Evolutionary conservation across 2,113 vertebrate species (phyloP).

Genomic region (Amblyornis subalaris): DNA sequence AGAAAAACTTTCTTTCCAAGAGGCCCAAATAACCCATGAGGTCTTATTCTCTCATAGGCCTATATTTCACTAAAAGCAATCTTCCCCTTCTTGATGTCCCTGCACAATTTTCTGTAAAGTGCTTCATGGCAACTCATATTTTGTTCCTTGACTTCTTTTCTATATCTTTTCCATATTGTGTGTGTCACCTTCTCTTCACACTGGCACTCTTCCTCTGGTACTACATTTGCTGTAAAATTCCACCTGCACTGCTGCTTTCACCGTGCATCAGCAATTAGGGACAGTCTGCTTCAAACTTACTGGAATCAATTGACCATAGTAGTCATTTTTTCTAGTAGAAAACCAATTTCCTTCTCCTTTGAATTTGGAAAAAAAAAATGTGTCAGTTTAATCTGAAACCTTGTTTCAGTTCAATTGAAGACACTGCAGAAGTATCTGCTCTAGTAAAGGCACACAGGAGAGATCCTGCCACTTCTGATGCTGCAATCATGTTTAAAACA

Average conservation of each 20-base stretch:
- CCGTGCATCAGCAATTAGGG: neutral
- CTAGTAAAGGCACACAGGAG: neutral
- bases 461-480: neutral
- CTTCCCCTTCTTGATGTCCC: neutral
- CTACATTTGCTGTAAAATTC: neutral
- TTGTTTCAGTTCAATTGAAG: neutral
- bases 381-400: neutral
- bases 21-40: neutral
- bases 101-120: neutral
- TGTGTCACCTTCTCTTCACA: neutral
- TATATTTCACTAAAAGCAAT: neutral
- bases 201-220: neutral
- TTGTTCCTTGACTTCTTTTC: neutral
- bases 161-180: fast-evolving
- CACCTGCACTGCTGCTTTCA: neutral
- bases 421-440: neutral
- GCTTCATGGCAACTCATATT: neutral
- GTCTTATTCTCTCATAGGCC: neutral
- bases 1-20: neutral
- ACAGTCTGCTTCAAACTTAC: neutral
- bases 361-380: neutral
- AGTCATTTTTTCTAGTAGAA: neutral
- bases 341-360: neutral
- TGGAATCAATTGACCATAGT: neutral
- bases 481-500: neutral